A percentile compares a stretch with the other conserved stretches of the same genome.
phyloP scores from a whole-genome alignment of 2,888 invertebrate genomes.

The Hofmannophila pseudospretella region DNA sequence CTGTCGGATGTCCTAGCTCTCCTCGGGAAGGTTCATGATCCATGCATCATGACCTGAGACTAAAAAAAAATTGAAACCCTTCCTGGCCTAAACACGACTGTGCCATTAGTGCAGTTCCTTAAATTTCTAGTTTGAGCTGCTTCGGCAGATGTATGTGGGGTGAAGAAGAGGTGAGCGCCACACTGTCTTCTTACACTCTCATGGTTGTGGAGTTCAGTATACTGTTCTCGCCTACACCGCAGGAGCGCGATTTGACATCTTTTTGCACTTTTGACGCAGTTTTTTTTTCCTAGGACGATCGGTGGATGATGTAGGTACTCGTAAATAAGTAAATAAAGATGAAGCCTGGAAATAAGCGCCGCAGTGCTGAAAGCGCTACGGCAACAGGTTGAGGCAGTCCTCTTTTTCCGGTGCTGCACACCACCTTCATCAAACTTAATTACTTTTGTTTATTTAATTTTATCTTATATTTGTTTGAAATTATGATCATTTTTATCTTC shows the following conservation, averaged over 20 bases:
- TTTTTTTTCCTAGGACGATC: too few species aligned
- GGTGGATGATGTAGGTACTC: too few species aligned
- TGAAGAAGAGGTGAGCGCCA: slow-evolving; percentile 44
- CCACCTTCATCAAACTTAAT: too few species aligned
- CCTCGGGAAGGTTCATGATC: slow-evolving; percentile 49
- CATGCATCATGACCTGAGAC: slow-evolving; percentile 14
- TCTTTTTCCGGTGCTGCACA: too few species aligned
- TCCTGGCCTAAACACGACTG: slow-evolving; percentile 24
- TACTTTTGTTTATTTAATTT: too few species aligned
- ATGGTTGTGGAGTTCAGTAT: slow-evolving; percentile 52
- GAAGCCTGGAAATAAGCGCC: too few species aligned
- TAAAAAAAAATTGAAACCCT: slow-evolving; percentile 28
- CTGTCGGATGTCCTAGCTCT: slow-evolving; percentile 52
- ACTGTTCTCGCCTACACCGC: slow-evolving; percentile 61
- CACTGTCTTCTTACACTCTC: slow-evolving; percentile 33
- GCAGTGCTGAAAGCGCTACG: too few species aligned
- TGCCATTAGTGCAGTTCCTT: slow-evolving; percentile 26
- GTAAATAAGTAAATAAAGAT: too few species aligned
- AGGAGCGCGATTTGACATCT: slow-evolving; percentile 57
- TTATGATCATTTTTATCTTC: too few species aligned
- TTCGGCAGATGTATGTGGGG: slow-evolving; percentile 33
- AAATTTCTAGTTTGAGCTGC: slow-evolving; percentile 30
- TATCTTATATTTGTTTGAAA: too few species aligned
- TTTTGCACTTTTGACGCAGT: too few species aligned
- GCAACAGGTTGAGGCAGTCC: too few species aligned